Percentiles rank a stretch among this genome's conserved stretches.
phyloP scores from a whole-genome alignment of 2,888 invertebrate genomes.

The Lithophane semibrunnea region DNA sequence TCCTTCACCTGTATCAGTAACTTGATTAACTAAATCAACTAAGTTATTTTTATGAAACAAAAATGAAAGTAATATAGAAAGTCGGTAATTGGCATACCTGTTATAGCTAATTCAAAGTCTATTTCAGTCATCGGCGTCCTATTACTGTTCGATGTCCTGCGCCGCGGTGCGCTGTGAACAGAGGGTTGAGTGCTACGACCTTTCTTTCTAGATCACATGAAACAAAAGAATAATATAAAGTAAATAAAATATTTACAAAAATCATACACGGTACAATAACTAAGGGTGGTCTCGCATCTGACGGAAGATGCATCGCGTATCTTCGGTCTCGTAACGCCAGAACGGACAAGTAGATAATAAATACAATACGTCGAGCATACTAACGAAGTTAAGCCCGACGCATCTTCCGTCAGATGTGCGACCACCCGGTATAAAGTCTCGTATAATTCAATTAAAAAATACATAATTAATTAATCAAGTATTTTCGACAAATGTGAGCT shows the following conservation, averaged over 20 bases:
- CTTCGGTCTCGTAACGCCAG: too few species aligned
- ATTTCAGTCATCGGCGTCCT: constrained; percentile 74
- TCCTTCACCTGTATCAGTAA: too few species aligned
- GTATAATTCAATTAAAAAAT: not conserved
- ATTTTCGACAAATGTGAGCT: not conserved
- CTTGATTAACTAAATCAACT: too few species aligned
- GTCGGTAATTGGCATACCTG: constrained; percentile 70
- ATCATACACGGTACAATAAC: not conserved
- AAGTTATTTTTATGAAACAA: not conserved
- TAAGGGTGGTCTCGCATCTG: too few species aligned
- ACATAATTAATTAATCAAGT: not conserved
- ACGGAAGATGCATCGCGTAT: too few species aligned
- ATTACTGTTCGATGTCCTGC: constrained; percentile 73
- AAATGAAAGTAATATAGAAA: not conserved
- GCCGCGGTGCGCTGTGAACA: constrained; percentile 69
- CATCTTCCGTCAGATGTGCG: too few species aligned
- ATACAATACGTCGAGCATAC: too few species aligned
- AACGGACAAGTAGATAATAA: too few species aligned
- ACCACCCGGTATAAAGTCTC: too few species aligned
- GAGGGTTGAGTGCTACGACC: constrained; percentile 3
- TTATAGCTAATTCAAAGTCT: constrained; percentile 81
- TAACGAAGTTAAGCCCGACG: too few species aligned
- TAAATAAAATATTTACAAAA: not conserved
- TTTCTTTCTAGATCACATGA: constrained; percentile 28
- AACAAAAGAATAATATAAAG: constrained; percentile 8